phyloP scores from a whole-genome alignment of 2,797 vertebrate genomes.

The Scarus forsteni region DNA sequence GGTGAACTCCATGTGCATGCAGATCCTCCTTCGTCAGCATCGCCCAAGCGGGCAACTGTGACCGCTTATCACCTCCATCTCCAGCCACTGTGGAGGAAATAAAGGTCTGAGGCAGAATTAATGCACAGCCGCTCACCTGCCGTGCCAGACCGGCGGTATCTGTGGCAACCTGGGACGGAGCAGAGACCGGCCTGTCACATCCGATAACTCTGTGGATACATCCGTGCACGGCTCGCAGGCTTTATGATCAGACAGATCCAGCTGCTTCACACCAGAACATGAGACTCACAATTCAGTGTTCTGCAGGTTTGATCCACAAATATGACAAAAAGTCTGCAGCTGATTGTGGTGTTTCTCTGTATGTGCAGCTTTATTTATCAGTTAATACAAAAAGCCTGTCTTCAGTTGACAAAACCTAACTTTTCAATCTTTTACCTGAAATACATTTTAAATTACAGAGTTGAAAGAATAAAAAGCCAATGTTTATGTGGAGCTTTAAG shows the following conservation, averaged over 20 bases:
- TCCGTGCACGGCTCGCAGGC: slow-evolving; percentile 16
- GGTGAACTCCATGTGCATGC: slow-evolving; percentile 17
- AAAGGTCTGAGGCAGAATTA: slow-evolving; percentile 50
- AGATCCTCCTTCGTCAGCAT: slow-evolving; percentile 30
- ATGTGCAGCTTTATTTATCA: too few relatives aligned
- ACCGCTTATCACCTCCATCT: slow-evolving; percentile 8
- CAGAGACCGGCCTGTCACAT: slow-evolving; percentile 64
- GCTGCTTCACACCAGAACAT: background rate
- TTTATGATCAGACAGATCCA: background rate
- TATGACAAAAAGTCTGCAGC: too few relatives aligned
- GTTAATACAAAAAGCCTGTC: too few relatives aligned
- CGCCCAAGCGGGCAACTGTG: slow-evolving; percentile 17
- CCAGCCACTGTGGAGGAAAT: slow-evolving; percentile 9
- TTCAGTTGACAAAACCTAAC: too few relatives aligned
- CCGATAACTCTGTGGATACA: slow-evolving; percentile 37
- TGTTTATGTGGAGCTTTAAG: too few relatives aligned
- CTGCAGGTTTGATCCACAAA: too few relatives aligned
- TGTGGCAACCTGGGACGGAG: slow-evolving; percentile 64
- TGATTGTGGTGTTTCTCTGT: too few relatives aligned
- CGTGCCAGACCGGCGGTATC: slow-evolving; percentile 59
- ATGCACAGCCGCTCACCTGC: slow-evolving; percentile 50
- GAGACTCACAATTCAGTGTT: too few relatives aligned
- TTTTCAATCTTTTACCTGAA: too few relatives aligned
- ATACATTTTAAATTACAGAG: too few relatives aligned
- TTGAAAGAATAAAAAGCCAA: too few relatives aligned